These are phyloP conservation scores for Etheostoma spectabile DNA, from an alignment of 2,113 vertebrate genomes.

Conservation along the genomic window DNA sequence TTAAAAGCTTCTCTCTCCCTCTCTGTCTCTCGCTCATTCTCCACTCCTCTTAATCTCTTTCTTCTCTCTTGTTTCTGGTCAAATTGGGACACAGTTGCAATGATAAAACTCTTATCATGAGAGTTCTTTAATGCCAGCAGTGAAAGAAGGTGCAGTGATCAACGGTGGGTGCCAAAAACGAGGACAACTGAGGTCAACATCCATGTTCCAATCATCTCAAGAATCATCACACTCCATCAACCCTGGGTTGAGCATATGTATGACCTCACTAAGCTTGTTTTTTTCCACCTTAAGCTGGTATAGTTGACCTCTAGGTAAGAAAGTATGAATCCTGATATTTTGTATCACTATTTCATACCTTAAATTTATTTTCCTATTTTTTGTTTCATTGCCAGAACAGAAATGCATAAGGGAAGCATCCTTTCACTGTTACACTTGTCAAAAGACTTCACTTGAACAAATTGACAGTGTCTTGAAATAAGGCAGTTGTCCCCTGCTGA, in stretches of 20 bases:
- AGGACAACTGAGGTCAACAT: constrained; percentile 53
- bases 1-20: constrained; percentile 85
- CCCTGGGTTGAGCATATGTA: not conserved
- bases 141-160: constrained; percentile 12
- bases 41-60: constrained; percentile 48
- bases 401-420: not conserved
- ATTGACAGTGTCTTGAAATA: constrained; percentile 31
- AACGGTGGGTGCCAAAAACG: constrained; percentile 3
- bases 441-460: not conserved
- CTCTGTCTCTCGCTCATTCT: constrained; percentile 54
- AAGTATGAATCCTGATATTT: not conserved
- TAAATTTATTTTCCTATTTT: not conserved
- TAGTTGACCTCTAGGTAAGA: not conserved
- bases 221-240: constrained; percentile 8
- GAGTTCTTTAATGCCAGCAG: constrained; percentile 36
- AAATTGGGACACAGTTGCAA: constrained; percentile 54
- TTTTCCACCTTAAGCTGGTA: not conserved
- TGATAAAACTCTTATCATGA: constrained; percentile 27
- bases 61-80: constrained; percentile 59
- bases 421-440: not conserved
- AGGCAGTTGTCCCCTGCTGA: constrained; percentile 44
- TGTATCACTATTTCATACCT: not conserved
- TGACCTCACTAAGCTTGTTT: constrained; percentile 20
- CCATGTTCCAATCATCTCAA: constrained; percentile 34
- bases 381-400: not conserved